phyloP scores from a whole-genome alignment of 2,797 vertebrate genomes.

The Coreius guichenoti region DNA sequence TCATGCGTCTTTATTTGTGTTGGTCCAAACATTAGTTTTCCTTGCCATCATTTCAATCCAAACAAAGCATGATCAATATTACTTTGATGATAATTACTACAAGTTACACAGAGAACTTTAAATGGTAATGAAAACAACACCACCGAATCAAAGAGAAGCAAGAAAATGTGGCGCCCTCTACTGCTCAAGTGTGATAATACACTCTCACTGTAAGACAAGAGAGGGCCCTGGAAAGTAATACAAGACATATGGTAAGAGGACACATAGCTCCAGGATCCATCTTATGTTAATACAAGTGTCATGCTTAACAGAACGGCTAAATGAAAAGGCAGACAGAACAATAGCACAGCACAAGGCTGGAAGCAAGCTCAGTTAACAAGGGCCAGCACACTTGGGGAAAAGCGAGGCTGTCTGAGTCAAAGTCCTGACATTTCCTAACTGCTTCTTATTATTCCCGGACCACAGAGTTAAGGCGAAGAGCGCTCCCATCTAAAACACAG shows the following conservation, averaged over 20 bases:
- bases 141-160: background rate
- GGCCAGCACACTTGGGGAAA: constrained; percentile 65
- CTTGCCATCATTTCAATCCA: background rate
- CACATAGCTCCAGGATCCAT: constrained; percentile 81
- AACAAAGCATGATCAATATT: background rate
- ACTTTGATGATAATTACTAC: background rate
- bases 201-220: constrained; percentile 46
- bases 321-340: constrained; percentile 77
- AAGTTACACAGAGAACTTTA: background rate
- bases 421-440: constrained; percentile 66
- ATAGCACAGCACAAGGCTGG: constrained; percentile 72
- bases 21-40: background rate
- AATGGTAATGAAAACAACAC: background rate
- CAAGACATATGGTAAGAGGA: constrained; percentile 79
- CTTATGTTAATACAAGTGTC: constrained; percentile 81
- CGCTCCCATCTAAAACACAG: constrained; percentile 16
- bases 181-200: constrained; percentile 62
- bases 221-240: constrained; percentile 69
- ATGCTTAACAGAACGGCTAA: constrained; percentile 83
- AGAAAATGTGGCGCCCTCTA: constrained; percentile 69
- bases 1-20: background rate
- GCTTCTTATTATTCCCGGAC: constrained; percentile 58
- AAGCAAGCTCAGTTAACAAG: constrained; percentile 72
- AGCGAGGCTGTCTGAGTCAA: constrained; percentile 62
- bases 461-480: constrained; percentile 51